Percentiles rank a stretch among this genome's conserved stretches.
Evolutionary conservation across 2,888 invertebrate species (phyloP).

Genomic region (Drosophila maculinotata): DNA sequence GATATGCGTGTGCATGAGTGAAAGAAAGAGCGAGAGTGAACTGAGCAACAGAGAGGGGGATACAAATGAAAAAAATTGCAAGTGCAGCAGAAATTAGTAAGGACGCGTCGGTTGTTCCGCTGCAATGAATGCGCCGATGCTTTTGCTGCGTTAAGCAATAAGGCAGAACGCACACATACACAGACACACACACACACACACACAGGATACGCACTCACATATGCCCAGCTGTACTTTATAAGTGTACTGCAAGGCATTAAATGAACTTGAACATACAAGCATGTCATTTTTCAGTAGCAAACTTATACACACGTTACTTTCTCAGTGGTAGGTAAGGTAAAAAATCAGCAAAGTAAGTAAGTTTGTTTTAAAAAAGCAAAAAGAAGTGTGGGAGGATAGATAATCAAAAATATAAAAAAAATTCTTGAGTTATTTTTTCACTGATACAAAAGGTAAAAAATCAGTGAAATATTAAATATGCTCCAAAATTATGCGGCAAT

Average conservation of each 20-base stretch:
- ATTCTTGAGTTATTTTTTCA: neutral
- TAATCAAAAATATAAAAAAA: no score
- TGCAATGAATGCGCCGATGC: constrained; percentile 51
- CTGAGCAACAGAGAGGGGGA: constrained; percentile 6
- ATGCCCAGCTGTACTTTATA: constrained; percentile 14
- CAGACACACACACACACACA: constrained; percentile 12
- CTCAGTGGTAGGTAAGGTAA: neutral
- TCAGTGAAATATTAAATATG: neutral
- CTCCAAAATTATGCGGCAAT: no score
- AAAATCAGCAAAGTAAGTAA: neutral
- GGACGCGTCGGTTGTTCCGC: constrained; percentile 54
- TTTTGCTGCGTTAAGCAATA: constrained; percentile 79
- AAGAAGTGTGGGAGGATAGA: no score
- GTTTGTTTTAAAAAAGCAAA: neutral
- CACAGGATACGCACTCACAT: constrained; percentile 11
- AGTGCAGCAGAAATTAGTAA: constrained; percentile 75
- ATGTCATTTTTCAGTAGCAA: constrained; percentile 4
- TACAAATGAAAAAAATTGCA: constrained; percentile 63
- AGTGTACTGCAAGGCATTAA: neutral
- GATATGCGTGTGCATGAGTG: constrained; percentile 22
- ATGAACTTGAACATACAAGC: constrained; percentile 11
- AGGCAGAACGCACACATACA: constrained; percentile 38
- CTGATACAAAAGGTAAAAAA: neutral
- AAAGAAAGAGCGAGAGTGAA: constrained; percentile 14
- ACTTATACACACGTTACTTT: neutral